Conservation (phyloP, 2,888 invertebrate species). For the Diachrysia chrysitis region DNA sequence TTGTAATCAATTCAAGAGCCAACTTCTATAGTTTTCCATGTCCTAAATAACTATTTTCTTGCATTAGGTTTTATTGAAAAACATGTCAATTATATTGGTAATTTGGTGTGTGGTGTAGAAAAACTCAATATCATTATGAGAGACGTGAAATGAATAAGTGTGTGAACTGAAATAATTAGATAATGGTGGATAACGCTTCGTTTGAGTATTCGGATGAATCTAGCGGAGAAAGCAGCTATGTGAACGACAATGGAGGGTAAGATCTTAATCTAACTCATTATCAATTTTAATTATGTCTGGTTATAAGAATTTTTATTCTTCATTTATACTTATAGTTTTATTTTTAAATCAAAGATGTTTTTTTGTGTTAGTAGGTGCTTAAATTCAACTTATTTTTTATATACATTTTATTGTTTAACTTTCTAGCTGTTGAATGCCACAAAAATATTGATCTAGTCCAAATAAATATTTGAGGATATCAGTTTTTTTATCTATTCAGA, state of each 20-base stretch:
- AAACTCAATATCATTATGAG: conserved; percentile 50
- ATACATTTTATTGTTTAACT: neutral
- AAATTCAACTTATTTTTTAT: neutral
- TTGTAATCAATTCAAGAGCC: conserved; percentile 9
- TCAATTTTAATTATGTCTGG: conserved; percentile 11
- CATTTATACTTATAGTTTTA: neutral
- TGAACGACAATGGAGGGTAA: conserved; percentile 72
- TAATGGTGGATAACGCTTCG: conserved; percentile 85
- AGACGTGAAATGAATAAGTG: conserved; percentile 46
- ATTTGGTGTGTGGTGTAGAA: conserved; percentile 17
- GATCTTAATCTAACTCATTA: conserved; percentile 47
- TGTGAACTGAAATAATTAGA: conserved; percentile 57
- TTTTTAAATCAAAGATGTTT: neutral
- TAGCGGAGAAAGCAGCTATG: conserved; percentile 71
- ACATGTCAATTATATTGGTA: conserved; percentile 8
- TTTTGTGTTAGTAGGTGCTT: conserved; percentile 4
- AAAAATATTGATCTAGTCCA: neutral
- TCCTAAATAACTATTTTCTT: neutral
- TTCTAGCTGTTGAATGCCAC: neutral
- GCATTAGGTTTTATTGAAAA: neutral
- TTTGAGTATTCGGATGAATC: conserved; percentile 85
- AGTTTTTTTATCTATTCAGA: neutral
- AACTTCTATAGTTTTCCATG: conserved; percentile 20
- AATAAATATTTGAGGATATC: neutral
- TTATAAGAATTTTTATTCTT: too few relatives aligned